Percentiles rank a stretch among this genome's conserved stretches.
These are phyloP conservation scores for Parnassius apollo DNA, from an alignment of 2,888 invertebrate species.

Conservation along the genomic window DNA sequence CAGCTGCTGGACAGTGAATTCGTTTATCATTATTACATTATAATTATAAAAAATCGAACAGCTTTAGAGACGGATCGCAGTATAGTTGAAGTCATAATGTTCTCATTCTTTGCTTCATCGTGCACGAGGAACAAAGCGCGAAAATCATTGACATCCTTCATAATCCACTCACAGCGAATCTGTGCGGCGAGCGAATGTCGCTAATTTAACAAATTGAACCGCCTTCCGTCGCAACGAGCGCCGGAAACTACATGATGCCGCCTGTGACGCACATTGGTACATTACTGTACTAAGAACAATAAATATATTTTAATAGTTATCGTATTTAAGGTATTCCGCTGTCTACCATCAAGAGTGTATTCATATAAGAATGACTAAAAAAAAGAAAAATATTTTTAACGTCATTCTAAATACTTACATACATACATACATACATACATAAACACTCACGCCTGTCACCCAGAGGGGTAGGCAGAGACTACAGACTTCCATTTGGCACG, in stretches of 20 bases:
- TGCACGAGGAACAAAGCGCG: constrained; percentile 39
- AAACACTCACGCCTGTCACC: too few relatives aligned
- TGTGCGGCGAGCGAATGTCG: constrained; percentile 52
- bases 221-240: constrained; percentile 63
- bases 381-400: too few relatives aligned
- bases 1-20: too few relatives aligned
- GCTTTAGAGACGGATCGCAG: too few relatives aligned
- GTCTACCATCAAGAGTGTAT: too few relatives aligned
- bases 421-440: too few relatives aligned
- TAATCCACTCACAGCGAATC: constrained; percentile 49
- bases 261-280: constrained; percentile 41
- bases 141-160: constrained; percentile 46
- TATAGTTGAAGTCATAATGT: neutral
- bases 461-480: too few relatives aligned
- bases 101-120: constrained; percentile 20
- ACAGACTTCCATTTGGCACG: too few relatives aligned
- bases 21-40: too few relatives aligned
- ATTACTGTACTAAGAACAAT: constrained; percentile 30
- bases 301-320: constrained; percentile 19
- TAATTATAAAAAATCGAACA: too few relatives aligned
- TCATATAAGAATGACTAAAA: too few relatives aligned
- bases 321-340: neutral
- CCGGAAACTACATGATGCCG: constrained; percentile 56
- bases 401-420: too few relatives aligned
- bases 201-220: constrained; percentile 69